These are phyloP conservation scores for Cossypha dichroa DNA, from an alignment of 2,797 vertebrate genomes.

Conservation along the genomic window DNA sequence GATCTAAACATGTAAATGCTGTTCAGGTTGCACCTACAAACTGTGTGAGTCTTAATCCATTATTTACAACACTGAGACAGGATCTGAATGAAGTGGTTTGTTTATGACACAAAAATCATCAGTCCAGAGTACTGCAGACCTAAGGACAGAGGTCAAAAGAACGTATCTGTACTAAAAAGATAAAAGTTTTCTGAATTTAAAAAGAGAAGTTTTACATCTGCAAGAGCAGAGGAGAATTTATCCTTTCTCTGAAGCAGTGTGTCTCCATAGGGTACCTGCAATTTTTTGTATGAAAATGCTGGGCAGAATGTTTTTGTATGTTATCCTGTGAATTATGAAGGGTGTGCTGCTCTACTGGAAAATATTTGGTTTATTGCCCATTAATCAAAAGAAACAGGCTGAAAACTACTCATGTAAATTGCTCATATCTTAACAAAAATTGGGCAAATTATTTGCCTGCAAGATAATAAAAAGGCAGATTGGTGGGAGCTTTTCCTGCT, in stretches of 20 bases:
- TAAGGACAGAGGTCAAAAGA: not conserved
- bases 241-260: not conserved
- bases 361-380: not conserved
- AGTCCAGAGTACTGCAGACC: not conserved
- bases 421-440: not conserved
- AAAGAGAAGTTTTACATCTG: not conserved
- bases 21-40: not conserved
- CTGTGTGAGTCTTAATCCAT: not conserved
- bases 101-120: not conserved
- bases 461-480: slow-evolving; percentile 32
- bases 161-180: not conserved
- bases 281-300: not conserved
- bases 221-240: not conserved
- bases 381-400: not conserved
- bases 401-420: not conserved
- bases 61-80: not conserved
- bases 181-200: not conserved
- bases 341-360: not conserved
- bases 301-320: fast-evolving
- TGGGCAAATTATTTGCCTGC: not conserved
- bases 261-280: not conserved
- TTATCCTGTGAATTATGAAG: not conserved
- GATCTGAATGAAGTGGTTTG: not conserved
- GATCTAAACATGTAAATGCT: not conserved
- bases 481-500: slow-evolving; percentile 30